Evolutionary conservation across 2,888 invertebrate genomes (phyloP).

Genomic region (Antheraea yamamai): DNA sequence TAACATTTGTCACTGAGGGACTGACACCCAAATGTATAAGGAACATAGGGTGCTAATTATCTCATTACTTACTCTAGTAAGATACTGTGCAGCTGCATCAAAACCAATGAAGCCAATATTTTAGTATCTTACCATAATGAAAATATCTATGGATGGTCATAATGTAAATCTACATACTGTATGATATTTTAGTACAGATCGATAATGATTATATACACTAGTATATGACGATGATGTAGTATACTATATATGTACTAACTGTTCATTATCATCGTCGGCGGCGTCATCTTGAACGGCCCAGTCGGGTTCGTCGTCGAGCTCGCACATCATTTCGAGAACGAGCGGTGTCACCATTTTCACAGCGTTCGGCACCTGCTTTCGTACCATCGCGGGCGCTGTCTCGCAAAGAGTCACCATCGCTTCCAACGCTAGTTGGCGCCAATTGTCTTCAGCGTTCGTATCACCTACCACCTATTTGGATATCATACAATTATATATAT

Average conservation of each 20-base stretch:
- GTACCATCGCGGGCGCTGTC: conserved; percentile 97
- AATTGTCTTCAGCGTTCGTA: conserved; percentile 88
- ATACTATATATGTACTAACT: too few relatives aligned
- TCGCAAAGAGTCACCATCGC: conserved; percentile 93
- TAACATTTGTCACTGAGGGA: conserved; percentile 66
- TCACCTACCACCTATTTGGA: conserved; percentile 84
- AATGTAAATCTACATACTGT: not conserved
- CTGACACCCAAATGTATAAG: conserved; percentile 69
- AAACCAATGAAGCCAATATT: conserved; percentile 39
- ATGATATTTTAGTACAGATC: not conserved
- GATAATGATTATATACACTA: not conserved
- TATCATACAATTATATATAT: not conserved
- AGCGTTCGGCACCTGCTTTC: conserved; percentile 94
- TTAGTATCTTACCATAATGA: conserved; percentile 53
- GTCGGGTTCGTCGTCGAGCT: conserved; percentile 94
- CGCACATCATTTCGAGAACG: conserved; percentile 96
- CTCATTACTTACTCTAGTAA: conserved; percentile 70
- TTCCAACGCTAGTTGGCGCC: conserved; percentile 95
- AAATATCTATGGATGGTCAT: not conserved
- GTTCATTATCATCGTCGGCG: conserved; percentile 95
- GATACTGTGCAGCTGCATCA: conserved; percentile 45
- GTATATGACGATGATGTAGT: too few relatives aligned
- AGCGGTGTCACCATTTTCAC: conserved; percentile 91
- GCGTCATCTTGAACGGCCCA: conserved; percentile 94
- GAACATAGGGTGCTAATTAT: conserved; percentile 72